Base-by-base conservation (phyloP, 2,888 invertebrate genomes). In the Maniola hyperantus region DNA sequence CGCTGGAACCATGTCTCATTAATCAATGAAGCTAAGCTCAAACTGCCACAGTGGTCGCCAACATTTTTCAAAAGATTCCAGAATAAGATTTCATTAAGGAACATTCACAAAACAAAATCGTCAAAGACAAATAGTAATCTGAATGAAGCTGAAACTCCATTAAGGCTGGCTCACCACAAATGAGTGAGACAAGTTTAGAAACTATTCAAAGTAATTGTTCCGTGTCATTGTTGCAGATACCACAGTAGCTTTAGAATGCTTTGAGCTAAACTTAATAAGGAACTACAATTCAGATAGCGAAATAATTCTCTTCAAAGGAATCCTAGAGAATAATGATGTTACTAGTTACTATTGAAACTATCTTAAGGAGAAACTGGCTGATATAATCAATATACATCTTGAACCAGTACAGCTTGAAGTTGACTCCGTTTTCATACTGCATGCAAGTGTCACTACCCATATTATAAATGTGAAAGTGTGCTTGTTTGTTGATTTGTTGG, bases 151-250 rank as follows among this genome's bases (percentile, higher is more conserved):
- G 74, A 79, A 79, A 81, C 78, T 84, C 79, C 81, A 85, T 85
- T 83, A 84, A 83, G 78, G 79, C 79, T 81, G 79, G 81, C 76
- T 74, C 67, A 55, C 79, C 81, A 74, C 80, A 82, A 85, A 86
- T 84, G 82, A 84, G 81, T 78, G 78, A 74, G 77, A 73, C 73
- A 79, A 82, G 75, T 84, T 83, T 70, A 69, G 77, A 77, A 84
- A 83, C 78, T 81, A 82, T 79, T 77, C 72, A 73, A 78, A 77
- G 78, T 78, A 82, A 83, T 82, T 81, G 81, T 81, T 82, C 75
- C 71, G 70, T 76, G 78, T 78, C 80, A 77, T 76, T 76, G 74
- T 74, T 69, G 68, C 69, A 73, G 71, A 71, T 71, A 61, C 66
- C 62, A 66, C 57, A 59, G 64, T 69, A 69, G 64, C 64, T 67